Conservation (phyloP, 2,797 vertebrate species). For the Macrochelys suwanniensis region DNA sequence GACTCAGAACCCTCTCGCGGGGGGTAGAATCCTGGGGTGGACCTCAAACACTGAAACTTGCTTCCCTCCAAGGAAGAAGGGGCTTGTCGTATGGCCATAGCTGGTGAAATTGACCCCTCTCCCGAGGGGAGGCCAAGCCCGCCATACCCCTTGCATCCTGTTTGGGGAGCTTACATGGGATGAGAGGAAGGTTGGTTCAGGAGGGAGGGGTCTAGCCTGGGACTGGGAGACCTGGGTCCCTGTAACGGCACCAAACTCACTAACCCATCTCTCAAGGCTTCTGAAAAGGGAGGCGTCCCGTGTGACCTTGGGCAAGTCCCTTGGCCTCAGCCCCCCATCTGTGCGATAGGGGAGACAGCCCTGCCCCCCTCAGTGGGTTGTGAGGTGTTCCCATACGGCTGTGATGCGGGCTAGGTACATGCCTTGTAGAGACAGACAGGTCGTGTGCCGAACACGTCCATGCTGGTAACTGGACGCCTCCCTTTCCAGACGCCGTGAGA, state of each 20-base stretch:
- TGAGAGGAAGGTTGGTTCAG: not conserved
- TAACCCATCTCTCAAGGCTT: too few species aligned
- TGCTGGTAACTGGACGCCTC: not conserved
- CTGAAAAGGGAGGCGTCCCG: too few species aligned
- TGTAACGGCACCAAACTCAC: too few species aligned
- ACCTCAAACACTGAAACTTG: not conserved
- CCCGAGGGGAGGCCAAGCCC: accelerated
- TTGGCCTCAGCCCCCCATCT: not conserved
- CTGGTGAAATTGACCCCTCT: not conserved
- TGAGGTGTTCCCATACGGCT: not conserved
- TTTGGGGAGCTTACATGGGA: not conserved
- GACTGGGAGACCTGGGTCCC: not conserved
- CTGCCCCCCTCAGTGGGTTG: not conserved
- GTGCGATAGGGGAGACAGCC: not conserved
- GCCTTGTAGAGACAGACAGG: not conserved
- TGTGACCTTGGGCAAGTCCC: not conserved
- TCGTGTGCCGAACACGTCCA: not conserved
- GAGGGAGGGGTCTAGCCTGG: not conserved
- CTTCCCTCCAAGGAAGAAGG: not conserved
- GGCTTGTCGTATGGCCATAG: not conserved
- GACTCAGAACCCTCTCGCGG: not conserved
- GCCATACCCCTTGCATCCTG: not conserved
- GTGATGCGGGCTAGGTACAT: not conserved
- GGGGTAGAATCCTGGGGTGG: not conserved
- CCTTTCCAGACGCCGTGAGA: not conserved